Evolutionary conservation across 2,888 invertebrate genomes (phyloP), one percentile per base, ranked within the genome.

Genomic region (Ypsolopha sequella): DNA sequence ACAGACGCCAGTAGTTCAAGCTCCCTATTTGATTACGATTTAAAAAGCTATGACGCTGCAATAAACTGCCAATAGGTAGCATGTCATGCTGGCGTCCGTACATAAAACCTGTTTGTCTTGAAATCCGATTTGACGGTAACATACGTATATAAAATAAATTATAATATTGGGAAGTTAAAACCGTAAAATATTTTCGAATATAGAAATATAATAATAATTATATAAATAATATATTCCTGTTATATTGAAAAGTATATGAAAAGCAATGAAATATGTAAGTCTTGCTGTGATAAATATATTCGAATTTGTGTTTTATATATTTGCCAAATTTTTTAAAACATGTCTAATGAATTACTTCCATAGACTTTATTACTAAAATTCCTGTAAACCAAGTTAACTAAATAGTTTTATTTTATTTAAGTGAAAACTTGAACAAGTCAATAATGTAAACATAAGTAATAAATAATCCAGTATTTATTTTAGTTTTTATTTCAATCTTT

Each of bases 281-380:
- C 11, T 49, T 41, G 39, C 41, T 41, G 41, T 51, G 45, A 49
- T 54, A 57, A 44, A 24, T 24, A 24, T 24, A 58, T 13, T 13
- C 24, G 13, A 14, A 43, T 43, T 43, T 24, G 24, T 24, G 24
- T 4, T 43, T 43, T 43, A 9, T 6, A 11, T 43, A 43, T 43
- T 13, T 7, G 14, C 24, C 13, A 43, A 43, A 7, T 7, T 24
- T 43, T 41, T 43, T 43, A 43, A 6, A 11, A 43, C 11, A 43
- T 13, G 6, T 24, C 24, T 11, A 43, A 43, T 24, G 24, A 24
- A 2, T 14, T 11, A 41, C 14, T 43, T 43, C 43, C 43, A 43
- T 13, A 43, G 43, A 14, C 43, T 43, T 43, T 43, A 13, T 14
- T 13, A 6, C 9, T 43, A 8, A 43, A 43, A 11, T 24, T 43